Conservation (phyloP, 2,797 vertebrate genomes). For the Luscinia megarhynchos region DNA sequence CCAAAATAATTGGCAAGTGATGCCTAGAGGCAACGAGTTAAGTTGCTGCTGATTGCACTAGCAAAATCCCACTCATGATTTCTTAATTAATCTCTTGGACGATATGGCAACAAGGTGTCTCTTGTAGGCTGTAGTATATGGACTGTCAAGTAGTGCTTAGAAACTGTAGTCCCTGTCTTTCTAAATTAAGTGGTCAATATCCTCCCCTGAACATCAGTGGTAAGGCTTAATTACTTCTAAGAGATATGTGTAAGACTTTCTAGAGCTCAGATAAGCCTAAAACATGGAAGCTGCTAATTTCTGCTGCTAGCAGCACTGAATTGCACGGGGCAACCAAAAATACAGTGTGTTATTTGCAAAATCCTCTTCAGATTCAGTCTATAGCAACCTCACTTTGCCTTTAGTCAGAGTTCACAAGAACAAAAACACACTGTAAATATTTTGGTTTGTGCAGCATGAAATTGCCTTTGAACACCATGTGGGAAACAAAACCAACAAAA, state of each 20-base stretch:
- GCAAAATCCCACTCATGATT: not conserved
- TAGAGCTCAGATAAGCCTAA: not conserved
- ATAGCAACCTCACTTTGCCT: not conserved
- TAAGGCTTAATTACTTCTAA: not conserved
- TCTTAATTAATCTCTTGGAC: not conserved
- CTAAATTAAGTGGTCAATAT: not conserved
- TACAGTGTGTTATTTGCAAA: not conserved
- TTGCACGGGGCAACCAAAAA: not conserved
- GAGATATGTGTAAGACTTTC: not conserved
- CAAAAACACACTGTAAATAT: not conserved
- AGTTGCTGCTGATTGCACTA: not conserved
- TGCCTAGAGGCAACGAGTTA: not conserved
- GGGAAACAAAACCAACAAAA: not conserved
- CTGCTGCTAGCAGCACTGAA: not conserved
- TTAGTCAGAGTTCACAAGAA: not conserved
- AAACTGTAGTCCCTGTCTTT: not conserved
- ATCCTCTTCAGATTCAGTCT: not conserved
- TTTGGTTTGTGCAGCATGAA: not conserved
- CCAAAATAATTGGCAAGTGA: not conserved
- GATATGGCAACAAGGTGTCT: not conserved
- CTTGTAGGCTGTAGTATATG: not conserved
- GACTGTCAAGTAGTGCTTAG: not conserved
- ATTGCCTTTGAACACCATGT: not conserved
- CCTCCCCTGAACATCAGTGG: not conserved
- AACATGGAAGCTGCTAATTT: not conserved